Base-by-base conservation (phyloP, 2,797 vertebrate species). In the Chloroceryle amazona region DNA sequence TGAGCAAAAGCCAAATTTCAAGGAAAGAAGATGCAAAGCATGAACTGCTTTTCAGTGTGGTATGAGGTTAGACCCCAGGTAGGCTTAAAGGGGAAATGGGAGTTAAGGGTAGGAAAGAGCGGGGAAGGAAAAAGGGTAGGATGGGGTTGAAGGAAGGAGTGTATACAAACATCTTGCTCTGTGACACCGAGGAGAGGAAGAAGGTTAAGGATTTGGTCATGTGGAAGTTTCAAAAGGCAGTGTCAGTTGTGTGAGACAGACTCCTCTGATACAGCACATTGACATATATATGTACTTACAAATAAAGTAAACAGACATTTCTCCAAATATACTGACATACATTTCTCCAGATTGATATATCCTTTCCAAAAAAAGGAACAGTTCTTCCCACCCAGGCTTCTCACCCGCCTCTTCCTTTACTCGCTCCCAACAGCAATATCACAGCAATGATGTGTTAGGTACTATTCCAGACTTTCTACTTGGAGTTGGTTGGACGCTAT, bases 211-310 rank as follows among this genome's bases (percentile, higher is more conserved):
- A 33, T 74, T 68, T 82, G 11, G 20, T 61, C 52, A 60, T 6
- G 4, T 16, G 28, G 22, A 82, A 13, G 54, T 84, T 89, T 81
- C 42, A 46, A 29, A 52, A 74, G 68, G 66, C 6, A 9, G 0
- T 20, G 16, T 10, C 5, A 6, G 0, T 9, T 6, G 2, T n/a
- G 16, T 86, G 83, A 57, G 88, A 46, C 22, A 47, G 46, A 66
- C n/a, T 49, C 15, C 26, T 63, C 31, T 51, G 41, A 65, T 19
- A 23, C 0, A 63, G 62, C 46, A 47, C 7, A 4, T 3, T 51
- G 39, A 78, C 52, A 73, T 11, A 6, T 1, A 28, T 1, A 31
- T 8, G 20, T 1, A 4, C 33, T 12, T 26, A 2, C n/a, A 12
- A 41, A 11, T 21, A 19, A 55, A 55, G n/a, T 55, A n/a, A 31